A percentile compares a stretch with the other conserved stretches of the same genome.
Evolutionary conservation across 2,797 vertebrate species (phyloP).

Genomic region (Poeciliopsis paucimaculata): DNA sequence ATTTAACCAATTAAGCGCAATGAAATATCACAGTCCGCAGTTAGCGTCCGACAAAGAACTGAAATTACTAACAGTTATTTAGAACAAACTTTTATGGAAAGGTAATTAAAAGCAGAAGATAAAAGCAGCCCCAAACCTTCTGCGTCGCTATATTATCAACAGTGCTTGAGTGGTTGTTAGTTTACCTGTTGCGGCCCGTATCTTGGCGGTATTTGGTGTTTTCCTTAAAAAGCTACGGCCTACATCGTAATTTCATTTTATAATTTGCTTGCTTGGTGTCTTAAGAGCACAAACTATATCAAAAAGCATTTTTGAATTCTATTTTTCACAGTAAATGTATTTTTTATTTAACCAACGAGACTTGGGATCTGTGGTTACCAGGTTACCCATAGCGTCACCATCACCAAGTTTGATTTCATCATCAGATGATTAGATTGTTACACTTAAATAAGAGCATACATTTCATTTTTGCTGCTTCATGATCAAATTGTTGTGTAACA

Average conservation of each 20-base stretch:
- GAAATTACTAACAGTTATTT: neutral
- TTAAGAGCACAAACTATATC: neutral
- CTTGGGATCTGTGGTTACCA: neutral
- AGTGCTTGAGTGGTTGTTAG: constrained; percentile 71
- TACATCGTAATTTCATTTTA: neutral
- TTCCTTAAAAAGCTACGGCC: neutral
- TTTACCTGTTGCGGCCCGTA: constrained; percentile 51
- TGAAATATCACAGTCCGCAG: neutral
- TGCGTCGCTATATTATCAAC: constrained; percentile 56
- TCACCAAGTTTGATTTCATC: neutral
- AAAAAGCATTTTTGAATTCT: neutral
- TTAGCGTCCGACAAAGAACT: neutral
- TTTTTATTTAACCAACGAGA: neutral
- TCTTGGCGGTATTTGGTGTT: neutral
- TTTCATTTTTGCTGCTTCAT: neutral
- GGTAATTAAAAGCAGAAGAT: neutral
- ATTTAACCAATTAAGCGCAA: neutral
- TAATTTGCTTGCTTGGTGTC: neutral
- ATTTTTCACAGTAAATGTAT: neutral
- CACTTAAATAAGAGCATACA: neutral
- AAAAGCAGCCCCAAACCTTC: constrained; percentile 72
- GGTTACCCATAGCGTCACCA: neutral
- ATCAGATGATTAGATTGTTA: neutral
- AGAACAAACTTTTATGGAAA: neutral
- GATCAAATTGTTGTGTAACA: neutral